phyloP scores from a whole-genome alignment of 2,797 vertebrate species.

The Monodelphis domestica region DNA sequence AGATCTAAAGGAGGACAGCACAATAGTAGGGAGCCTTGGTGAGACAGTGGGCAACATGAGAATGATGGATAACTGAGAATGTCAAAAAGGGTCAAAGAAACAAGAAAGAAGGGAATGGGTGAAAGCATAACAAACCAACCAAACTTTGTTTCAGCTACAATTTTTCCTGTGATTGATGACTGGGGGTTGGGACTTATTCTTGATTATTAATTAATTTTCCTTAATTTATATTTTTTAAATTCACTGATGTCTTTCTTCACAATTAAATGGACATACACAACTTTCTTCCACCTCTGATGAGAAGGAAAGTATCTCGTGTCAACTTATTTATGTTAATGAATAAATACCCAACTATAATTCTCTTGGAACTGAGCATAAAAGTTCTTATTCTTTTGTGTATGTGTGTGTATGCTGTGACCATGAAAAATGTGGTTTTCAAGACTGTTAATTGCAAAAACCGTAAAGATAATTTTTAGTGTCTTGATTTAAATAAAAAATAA shows the following conservation, averaged over 20 bases:
- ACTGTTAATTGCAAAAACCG: too few species aligned
- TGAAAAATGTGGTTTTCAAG: too few species aligned
- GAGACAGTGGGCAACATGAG: background rate
- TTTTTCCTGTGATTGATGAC: background rate
- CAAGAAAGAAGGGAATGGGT: background rate
- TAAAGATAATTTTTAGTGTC: too few species aligned
- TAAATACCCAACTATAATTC: background rate
- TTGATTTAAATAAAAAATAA: too few species aligned
- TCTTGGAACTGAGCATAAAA: too few species aligned
- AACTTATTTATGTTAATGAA: background rate
- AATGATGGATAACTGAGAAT: background rate
- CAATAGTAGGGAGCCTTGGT: background rate
- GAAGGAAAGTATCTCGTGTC: background rate
- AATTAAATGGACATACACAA: background rate
- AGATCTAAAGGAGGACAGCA: background rate
- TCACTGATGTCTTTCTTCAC: background rate
- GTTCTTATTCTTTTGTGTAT: background rate
- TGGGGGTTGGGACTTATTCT: background rate
- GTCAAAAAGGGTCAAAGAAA: background rate
- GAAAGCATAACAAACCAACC: background rate
- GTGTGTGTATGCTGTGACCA: too few species aligned
- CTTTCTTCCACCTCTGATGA: background rate
- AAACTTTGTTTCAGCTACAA: background rate
- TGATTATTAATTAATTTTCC: background rate
- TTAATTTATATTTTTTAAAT: background rate